These are phyloP conservation scores for Galago senegalensis DNA, from an alignment of 2,797 vertebrate genomes.

Conservation along the genomic window DNA sequence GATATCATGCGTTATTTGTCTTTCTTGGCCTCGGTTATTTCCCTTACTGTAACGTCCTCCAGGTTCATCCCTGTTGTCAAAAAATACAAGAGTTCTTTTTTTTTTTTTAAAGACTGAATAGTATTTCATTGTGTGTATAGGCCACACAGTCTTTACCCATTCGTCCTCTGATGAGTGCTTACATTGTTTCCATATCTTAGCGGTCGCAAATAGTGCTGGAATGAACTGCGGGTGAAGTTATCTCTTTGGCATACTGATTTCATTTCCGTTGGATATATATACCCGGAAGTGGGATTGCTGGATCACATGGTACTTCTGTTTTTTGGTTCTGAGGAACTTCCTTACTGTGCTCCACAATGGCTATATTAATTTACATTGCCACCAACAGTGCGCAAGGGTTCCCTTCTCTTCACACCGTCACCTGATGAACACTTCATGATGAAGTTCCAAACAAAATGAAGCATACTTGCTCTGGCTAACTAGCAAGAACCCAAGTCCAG, in stretches of 20 bases:
- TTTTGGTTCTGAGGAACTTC: background rate
- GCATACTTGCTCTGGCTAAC: background rate
- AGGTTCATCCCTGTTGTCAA: background rate
- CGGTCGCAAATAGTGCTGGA: background rate
- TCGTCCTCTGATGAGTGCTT: no score
- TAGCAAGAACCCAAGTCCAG: background rate
- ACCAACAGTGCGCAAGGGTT: background rate
- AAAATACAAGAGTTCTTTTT: background rate
- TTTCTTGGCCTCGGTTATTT: background rate
- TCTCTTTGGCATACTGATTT: background rate
- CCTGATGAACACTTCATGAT: background rate
- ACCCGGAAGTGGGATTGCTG: background rate
- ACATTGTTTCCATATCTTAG: background rate
- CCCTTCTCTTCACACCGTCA: background rate
- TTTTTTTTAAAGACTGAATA: background rate
- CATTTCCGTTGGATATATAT: background rate
- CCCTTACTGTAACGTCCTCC: background rate
- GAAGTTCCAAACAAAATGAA: conserved; percentile 43
- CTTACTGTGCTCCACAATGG: background rate
- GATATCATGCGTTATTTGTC: background rate
- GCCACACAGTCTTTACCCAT: background rate
- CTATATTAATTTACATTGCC: background rate
- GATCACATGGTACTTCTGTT: background rate
- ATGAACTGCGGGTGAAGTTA: background rate
- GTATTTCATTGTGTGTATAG: background rate